These are phyloP conservation scores for Leuciscus waleckii DNA, from an alignment of 2,797 vertebrate species.

Conservation along the genomic window DNA sequence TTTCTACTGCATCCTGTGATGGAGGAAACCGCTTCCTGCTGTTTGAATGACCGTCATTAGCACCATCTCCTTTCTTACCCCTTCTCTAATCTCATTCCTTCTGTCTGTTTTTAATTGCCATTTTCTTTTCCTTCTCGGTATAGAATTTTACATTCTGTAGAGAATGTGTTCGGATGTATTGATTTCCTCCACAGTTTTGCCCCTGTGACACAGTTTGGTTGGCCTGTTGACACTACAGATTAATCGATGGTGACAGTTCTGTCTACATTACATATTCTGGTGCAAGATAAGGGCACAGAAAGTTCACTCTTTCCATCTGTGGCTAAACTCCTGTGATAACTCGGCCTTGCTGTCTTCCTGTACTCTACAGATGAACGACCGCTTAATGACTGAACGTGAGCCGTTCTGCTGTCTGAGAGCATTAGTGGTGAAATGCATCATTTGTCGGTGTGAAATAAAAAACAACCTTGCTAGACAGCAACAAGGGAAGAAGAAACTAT, in stretches of 20 bases:
- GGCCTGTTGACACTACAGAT: constrained; percentile 20
- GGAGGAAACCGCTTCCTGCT: constrained; percentile 32
- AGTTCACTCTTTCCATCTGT: constrained; percentile 20
- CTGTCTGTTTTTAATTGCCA: constrained; percentile 24
- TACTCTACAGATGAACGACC: neutral
- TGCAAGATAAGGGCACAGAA: neutral
- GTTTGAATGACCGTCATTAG: constrained; percentile 39
- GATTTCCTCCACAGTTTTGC: constrained; percentile 28
- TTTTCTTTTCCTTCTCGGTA: neutral
- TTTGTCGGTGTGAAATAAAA: constrained; percentile 23
- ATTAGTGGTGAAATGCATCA: constrained; percentile 7
- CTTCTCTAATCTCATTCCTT: constrained; percentile 24
- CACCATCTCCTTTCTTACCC: constrained; percentile 1
- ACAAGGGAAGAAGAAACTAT: neutral
- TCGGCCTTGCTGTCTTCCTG: neutral
- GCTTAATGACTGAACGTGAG: neutral
- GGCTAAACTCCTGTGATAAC: neutral
- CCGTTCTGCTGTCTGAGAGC: constrained; percentile 1
- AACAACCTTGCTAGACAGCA: constrained; percentile 1
- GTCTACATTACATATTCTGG: constrained; percentile 6
- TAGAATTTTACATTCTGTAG: neutral
- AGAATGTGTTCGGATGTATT: neutral
- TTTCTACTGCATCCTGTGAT: constrained; percentile 1
- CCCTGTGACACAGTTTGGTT: constrained; percentile 37
- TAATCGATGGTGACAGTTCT: constrained; percentile 28